A percentile compares a stretch with the other conserved stretches of the same genome.
These are phyloP conservation scores for Amphibalanus amphitrite DNA, from an alignment of 1,140 invertebrate species.

Conservation along the genomic window DNA sequence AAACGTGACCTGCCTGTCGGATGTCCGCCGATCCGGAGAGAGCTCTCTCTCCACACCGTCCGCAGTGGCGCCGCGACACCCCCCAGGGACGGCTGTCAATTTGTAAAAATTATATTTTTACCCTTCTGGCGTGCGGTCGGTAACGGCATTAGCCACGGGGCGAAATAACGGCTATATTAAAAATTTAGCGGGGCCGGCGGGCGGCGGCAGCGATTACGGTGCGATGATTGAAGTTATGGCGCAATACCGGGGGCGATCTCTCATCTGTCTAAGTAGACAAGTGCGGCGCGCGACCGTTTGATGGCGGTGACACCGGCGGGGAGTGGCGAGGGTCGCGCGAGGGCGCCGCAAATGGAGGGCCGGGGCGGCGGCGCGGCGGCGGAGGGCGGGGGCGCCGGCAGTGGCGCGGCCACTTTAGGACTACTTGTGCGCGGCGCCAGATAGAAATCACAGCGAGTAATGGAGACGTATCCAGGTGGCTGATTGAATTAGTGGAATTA, in stretches of 20 bases:
- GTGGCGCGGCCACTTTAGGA: neutral
- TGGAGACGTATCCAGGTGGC: too few relatives aligned
- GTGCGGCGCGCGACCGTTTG: neutral
- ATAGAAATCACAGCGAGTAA: neutral
- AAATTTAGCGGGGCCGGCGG: neutral
- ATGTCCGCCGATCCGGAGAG: neutral
- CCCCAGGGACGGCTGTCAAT: neutral
- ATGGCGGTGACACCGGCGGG: neutral
- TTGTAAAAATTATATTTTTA: slow-evolving; percentile 2
- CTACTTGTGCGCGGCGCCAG: neutral
- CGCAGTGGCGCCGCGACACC: too few relatives aligned
- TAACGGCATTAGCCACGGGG: neutral
- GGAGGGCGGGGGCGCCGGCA: too few relatives aligned
- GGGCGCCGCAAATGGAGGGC: neutral
- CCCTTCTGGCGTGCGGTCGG: neutral
- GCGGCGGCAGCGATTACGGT: neutral
- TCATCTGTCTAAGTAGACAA: slow-evolving; percentile 1
- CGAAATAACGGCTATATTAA: neutral
- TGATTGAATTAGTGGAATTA: too few relatives aligned
- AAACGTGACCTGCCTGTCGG: neutral
- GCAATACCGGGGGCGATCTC: neutral
- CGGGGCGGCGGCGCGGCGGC: too few relatives aligned
- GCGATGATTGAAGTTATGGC: neutral
- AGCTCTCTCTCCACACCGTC: neutral
- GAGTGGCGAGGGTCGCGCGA: too few relatives aligned